Evolutionary conservation across 2,797 vertebrate species (phyloP).

Genomic region (Serranus cabrilla): DNA sequence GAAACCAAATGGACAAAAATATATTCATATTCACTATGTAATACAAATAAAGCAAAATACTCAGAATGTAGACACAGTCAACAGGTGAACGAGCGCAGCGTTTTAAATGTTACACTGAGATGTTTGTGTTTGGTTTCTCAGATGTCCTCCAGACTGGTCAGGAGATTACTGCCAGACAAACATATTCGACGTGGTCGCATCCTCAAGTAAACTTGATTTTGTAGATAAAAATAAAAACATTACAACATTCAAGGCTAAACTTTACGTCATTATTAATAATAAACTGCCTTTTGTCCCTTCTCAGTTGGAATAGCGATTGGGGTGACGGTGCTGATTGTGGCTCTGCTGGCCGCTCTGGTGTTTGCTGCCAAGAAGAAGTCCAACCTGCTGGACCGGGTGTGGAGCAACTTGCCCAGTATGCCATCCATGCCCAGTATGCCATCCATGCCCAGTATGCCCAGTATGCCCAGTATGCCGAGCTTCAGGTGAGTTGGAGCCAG

Average conservation of each 20-base stretch:
- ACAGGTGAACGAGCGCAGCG: not conserved
- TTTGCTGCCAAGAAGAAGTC: slow-evolving; percentile 71
- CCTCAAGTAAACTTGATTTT: slow-evolving; percentile 67
- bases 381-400: slow-evolving; percentile 61
- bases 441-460: slow-evolving; percentile 29
- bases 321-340: slow-evolving; percentile 71
- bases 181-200: slow-evolving; percentile 31
- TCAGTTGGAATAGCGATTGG: slow-evolving; percentile 83
- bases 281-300: not conserved
- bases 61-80: not conserved
- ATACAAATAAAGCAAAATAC: not conserved
- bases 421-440: slow-evolving; percentile 50
- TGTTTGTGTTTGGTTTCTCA: slow-evolving; percentile 44
- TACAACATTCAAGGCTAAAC: not conserved
- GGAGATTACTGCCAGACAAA: slow-evolving; percentile 79
- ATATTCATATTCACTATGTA: not conserved
- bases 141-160: slow-evolving; percentile 78
- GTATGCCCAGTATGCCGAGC: slow-evolving; percentile 45
- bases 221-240: not conserved
- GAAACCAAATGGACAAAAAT: not conserved
- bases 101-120: not conserved
- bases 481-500: slow-evolving; percentile 73
- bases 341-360: slow-evolving; percentile 73
- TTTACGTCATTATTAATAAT: not conserved
- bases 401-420: slow-evolving; percentile 62